Conservation (phyloP, 2,113 vertebrate species). For the Trichechus manatus region DNA sequence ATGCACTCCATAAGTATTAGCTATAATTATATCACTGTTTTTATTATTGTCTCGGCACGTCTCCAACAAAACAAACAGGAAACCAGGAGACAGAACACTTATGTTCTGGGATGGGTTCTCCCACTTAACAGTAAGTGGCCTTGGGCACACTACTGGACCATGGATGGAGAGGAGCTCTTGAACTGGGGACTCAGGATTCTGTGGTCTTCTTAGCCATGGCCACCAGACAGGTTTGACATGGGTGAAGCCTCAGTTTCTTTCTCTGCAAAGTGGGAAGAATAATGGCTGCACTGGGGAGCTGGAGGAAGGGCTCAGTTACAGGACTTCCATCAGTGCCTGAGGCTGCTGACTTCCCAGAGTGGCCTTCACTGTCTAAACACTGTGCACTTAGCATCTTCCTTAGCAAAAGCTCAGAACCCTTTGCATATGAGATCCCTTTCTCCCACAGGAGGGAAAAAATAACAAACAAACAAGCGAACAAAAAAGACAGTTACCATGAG, state of each 20-base stretch:
- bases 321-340: too few species aligned
- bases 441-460: too few species aligned
- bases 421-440: neutral
- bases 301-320: neutral
- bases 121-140: neutral
- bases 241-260: neutral
- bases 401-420: neutral
- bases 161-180: neutral
- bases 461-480: neutral
- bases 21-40: neutral
- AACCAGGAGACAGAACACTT: neutral
- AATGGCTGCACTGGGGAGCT: neutral
- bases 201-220: neutral
- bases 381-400: neutral
- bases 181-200: neutral
- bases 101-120: neutral
- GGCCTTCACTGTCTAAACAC: neutral
- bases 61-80: neutral
- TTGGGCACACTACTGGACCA: rapidly evolving
- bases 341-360: neutral
- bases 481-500: neutral
- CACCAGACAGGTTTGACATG: neutral
- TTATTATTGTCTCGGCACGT: neutral
- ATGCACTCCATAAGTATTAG: neutral
- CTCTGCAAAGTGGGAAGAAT: neutral